Base-by-base conservation (phyloP, 2,797 vertebrate genomes). In the Rhadinocentrus ornatus region DNA sequence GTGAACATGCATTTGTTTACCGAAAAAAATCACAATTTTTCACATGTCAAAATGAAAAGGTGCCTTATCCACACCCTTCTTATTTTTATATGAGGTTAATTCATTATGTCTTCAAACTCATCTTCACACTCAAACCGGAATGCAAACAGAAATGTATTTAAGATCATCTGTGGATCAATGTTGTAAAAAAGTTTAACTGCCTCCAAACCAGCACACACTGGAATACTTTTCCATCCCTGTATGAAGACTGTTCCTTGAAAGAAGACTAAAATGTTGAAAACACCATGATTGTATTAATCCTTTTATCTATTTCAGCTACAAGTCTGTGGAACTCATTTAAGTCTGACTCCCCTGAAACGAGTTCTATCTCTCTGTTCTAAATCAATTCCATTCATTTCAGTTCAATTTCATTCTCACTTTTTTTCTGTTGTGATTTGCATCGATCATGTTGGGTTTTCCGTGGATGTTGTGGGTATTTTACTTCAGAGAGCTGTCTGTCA, bases 401-500 rank as follows among this genome's bases (percentile, higher is more conserved):
- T 84, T 85, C 70, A 81, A 76, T 86, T 77, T 71, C 6, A 83
- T 76, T 69, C 83, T 83, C 70, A 71, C 56, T 82, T 41, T 62
- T 58, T 22, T 52, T 73, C 48, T 44, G 71, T 44, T 71, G 73
- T 68, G 66, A 82, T 83, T 79, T 22, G 68, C 79, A 87, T 88
- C 46, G 75, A 90, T 84, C 75, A 66, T 12, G 60, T 22, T 68
- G 71, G 44, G 69, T 44, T 57, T n/a, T 64, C 69, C 53, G 67
- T 53, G 54, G 73, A 80, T 88, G 86, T 78, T 89, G 87, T 84
- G 70, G 85, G 80, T 57, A 82, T 78, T 89, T 89, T 88, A 91
- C 94, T 94, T 93, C 93, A 93, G 92, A 92, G 92, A 94, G 90
- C 83, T 61, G 86, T 85, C 91, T 94, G 93, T 90, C 90, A 92